phyloP scores from a whole-genome alignment of 2,888 invertebrate species.

The Dryobota labecula region DNA sequence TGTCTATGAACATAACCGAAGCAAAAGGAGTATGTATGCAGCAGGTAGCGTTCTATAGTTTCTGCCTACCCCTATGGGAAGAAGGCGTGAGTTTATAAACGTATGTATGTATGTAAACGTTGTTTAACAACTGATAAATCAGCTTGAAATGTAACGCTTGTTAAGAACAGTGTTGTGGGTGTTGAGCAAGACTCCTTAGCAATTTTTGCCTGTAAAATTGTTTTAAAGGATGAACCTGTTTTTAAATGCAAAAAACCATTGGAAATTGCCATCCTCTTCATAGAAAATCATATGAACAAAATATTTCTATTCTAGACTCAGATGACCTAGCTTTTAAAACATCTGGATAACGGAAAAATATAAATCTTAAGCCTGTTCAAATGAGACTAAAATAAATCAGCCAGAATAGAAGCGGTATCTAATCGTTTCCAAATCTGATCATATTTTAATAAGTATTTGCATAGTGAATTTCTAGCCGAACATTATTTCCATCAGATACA shows the following conservation, averaged over 20 bases:
- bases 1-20: no score
- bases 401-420: constrained; percentile 1
- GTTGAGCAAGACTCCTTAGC: neutral
- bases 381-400: neutral
- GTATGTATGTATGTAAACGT: no score
- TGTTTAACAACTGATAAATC: no score
- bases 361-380: constrained; percentile 33
- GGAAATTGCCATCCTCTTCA: neutral
- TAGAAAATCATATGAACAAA: neutral
- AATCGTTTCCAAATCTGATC: constrained; percentile 6
- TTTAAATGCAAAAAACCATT: neutral
- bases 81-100: no score
- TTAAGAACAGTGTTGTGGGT: neutral
- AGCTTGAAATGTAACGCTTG: neutral
- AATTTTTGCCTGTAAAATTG: neutral
- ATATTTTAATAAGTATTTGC: constrained; percentile 12
- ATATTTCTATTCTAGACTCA: neutral
- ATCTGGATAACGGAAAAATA: constrained; percentile 11
- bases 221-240: neutral
- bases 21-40: no score
- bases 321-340: constrained; percentile 6
- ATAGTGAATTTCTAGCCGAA: neutral
- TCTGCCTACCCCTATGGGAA: no score
- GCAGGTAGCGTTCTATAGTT: no score
- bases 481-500: neutral